phyloP scores from a whole-genome alignment of 2,113 vertebrate genomes.

The Paramormyrops kingsleyae region DNA sequence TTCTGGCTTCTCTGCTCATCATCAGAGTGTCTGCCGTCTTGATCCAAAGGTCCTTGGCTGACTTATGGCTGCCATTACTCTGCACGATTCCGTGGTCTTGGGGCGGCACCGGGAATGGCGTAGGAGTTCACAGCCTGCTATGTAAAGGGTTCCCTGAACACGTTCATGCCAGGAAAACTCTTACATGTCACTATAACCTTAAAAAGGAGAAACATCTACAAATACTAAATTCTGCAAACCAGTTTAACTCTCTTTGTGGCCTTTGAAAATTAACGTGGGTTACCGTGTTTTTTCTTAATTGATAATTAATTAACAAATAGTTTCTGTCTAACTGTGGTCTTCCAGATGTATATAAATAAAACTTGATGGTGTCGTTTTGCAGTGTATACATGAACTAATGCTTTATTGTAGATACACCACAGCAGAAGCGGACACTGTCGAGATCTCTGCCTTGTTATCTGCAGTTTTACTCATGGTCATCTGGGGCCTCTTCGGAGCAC shows the following conservation, averaged over 20 bases:
- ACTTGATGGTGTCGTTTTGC: neutral
- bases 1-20: neutral
- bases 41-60: neutral
- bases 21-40: neutral
- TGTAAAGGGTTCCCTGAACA: neutral
- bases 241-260: neutral
- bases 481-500: slow-evolving; percentile 4
- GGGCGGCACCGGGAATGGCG: neutral
- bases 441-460: neutral
- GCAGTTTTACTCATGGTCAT: neutral
- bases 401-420: neutral
- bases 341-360: neutral
- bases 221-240: neutral
- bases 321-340: neutral
- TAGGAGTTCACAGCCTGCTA: neutral
- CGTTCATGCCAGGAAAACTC: neutral
- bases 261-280: neutral
- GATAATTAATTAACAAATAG: neutral
- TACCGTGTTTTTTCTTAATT: neutral
- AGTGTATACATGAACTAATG: neutral
- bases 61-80: neutral
- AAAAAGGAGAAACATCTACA: neutral
- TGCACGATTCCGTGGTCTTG: neutral
- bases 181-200: neutral
- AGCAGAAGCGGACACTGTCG: neutral